Percentiles rank a stretch among this genome's conserved stretches.
Conservation (phyloP, 2,888 invertebrate species). For the Euspilapteryx auroguttella region DNA sequence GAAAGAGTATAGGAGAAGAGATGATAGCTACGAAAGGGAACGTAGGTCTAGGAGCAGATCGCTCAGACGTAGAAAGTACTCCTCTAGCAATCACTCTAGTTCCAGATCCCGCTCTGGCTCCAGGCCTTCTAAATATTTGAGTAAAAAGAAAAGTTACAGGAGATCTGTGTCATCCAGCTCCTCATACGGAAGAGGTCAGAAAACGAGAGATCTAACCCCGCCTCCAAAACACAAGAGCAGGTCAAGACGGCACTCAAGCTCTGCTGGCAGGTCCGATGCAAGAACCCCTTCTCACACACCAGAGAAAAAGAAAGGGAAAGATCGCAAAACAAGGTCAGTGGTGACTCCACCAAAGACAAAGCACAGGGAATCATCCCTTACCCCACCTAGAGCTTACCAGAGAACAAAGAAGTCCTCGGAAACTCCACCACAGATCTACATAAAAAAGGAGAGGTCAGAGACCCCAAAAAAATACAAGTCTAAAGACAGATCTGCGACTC, state of each 20-base stretch:
- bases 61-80: slow-evolving; percentile 24
- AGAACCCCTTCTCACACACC: slow-evolving; percentile 1
- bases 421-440: slow-evolving; percentile 24
- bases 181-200: no score
- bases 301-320: not conserved
- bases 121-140: slow-evolving; percentile 14
- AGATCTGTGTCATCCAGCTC: slow-evolving; percentile 26
- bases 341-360: no score
- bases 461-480: slow-evolving; percentile 22
- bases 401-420: slow-evolving; percentile 20
- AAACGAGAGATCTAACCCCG: no score
- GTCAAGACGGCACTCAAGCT: not conserved
- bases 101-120: slow-evolving; percentile 27
- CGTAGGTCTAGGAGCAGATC: slow-evolving; percentile 24
- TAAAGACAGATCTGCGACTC: slow-evolving; percentile 12
- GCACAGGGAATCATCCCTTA: slow-evolving; percentile 10
- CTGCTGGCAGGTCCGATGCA: no score
- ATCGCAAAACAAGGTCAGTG: not conserved
- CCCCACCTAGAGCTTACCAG: slow-evolving; percentile 18
- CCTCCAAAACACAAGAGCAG: slow-evolving; percentile 22
- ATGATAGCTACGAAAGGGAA: slow-evolving; percentile 23
- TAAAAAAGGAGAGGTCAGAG: slow-evolving; percentile 15
- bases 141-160: slow-evolving; percentile 18
- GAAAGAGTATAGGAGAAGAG: slow-evolving; percentile 23
- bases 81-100: slow-evolving; percentile 34